phyloP scores from a whole-genome alignment of 1,140 invertebrate genomes.

The Cydia fagiglandana region DNA sequence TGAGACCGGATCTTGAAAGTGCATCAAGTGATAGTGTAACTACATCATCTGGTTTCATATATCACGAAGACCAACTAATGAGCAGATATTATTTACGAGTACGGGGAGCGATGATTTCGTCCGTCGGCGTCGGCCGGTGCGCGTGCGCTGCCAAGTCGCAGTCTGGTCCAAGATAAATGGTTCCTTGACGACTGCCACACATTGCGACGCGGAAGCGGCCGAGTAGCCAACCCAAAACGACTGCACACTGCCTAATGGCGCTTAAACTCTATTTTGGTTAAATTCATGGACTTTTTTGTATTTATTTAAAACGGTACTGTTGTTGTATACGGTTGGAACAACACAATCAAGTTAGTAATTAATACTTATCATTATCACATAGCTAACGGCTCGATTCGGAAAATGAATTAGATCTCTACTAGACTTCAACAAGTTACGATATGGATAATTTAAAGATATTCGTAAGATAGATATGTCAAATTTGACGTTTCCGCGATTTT shows the following conservation, averaged over 20 bases:
- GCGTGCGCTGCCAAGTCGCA: not conserved
- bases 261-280: not conserved
- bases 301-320: too few relatives aligned
- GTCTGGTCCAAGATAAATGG: not conserved
- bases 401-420: too few relatives aligned
- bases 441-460: too few relatives aligned
- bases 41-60: not conserved
- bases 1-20: too few relatives aligned
- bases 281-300: not conserved
- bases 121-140: not conserved
- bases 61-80: not conserved
- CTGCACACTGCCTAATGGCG: not conserved
- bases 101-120: not conserved
- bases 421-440: too few relatives aligned
- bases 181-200: not conserved
- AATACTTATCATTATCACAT: too few relatives aligned
- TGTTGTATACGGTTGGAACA: too few relatives aligned
- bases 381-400: too few relatives aligned
- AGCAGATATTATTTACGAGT: constrained; percentile 1
- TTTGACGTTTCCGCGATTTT: too few relatives aligned
- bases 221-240: not conserved
- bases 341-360: too few relatives aligned
- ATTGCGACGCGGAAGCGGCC: not conserved
- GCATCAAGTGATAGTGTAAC: not conserved
- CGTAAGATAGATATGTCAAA: too few relatives aligned